These are phyloP conservation scores for Agelastica alni DNA, from an alignment of 2,888 invertebrate genomes.

Conservation along the genomic window DNA sequence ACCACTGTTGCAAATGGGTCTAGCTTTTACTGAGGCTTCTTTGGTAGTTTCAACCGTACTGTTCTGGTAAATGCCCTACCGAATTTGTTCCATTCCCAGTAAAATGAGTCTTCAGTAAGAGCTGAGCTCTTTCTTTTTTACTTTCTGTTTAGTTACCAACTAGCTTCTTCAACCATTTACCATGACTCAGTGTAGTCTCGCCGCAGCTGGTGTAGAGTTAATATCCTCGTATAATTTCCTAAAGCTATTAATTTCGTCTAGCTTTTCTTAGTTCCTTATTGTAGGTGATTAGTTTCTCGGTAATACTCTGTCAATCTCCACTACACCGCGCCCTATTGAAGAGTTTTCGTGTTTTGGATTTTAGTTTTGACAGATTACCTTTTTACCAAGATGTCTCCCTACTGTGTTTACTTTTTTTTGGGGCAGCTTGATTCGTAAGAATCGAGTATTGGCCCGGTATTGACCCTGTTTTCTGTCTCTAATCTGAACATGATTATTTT, in stretches of 20 bases:
- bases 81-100: no score
- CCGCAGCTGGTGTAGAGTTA: not conserved
- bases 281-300: not conserved
- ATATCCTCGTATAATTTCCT: not conserved
- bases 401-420: not conserved
- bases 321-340: not conserved
- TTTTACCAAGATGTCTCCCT: not conserved
- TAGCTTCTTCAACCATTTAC: no score
- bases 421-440: not conserved
- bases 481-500: not conserved
- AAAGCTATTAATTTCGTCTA: not conserved
- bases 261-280: not conserved
- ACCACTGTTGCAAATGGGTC: not conserved
- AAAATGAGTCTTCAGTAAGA: no score
- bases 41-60: no score
- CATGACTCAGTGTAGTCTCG: not conserved
- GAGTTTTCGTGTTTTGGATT: no score
- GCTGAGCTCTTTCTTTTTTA: no score
- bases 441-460: no score
- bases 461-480: no score
- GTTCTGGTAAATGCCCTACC: no score
- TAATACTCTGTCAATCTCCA: not conserved
- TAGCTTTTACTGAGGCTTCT: not conserved
- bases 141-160: no score
- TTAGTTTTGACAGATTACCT: no score